Base-by-base conservation (phyloP, 2,797 vertebrate genomes). In the Carduelis carduelis region DNA sequence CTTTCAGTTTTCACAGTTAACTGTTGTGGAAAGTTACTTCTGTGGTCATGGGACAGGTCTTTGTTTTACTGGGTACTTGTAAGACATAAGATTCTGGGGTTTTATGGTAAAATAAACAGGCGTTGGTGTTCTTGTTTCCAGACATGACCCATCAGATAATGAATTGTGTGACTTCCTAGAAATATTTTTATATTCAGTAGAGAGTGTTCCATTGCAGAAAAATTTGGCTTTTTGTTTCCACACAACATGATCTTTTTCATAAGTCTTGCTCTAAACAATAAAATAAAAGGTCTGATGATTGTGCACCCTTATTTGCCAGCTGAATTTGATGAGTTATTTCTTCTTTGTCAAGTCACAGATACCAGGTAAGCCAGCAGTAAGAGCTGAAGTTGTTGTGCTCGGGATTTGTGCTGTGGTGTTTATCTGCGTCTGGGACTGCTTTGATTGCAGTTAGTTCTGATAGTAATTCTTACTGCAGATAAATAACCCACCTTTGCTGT, bases 1-100 rank as follows among this genome's bases (percentile, higher is more conserved):
- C 28, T 65, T 76, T 52, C 5, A 15, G 16, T 53, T 86, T 83
- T 72, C 26, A 34, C 20, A 32, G 57, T 35, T 76, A 49, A 23
- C 24, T 34, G 28, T n/a, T 15, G 11, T 8, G 44, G 43, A 57
- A 69, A 76, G 61, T 78, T 4, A 3, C 39, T 52, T 81, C 28
- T 63, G 19, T 63, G 34, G 28, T 63, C 5, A 1, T 15, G 27
- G n/a, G 52, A n/a, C 24, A 47, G 32, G 28, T 90, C 34, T 66
- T 49, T 70, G 37, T 55, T 87, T 87, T 72, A 37, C 17, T 3
- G 2, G 14, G 20, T 19, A 5, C 26, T 65, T 47, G 14, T 52
- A 27, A 4, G 17, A 32, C 3, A 2, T 26, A 57, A 57, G 53
- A n/a, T 8, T 0, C 7, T 27, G 16, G 14, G 4, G 39, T 22